Conservation (phyloP, 53 echinoderm and acorn worm genomes). For the Temnopleurus reevesii region DNA sequence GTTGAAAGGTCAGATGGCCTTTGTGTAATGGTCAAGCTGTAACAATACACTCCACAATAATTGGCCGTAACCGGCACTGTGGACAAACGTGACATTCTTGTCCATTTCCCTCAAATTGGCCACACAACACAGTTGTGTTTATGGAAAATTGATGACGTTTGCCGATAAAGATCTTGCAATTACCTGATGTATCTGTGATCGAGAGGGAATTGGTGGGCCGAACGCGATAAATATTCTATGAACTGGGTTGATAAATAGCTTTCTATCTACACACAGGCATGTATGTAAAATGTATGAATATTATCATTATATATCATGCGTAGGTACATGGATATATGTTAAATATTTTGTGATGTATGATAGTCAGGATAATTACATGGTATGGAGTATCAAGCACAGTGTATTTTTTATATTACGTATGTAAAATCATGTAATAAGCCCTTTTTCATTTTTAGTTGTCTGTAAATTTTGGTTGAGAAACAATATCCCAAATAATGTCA, state of each 20-base stretch:
- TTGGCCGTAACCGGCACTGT: neutral
- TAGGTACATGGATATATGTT: neutral
- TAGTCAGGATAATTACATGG: neutral
- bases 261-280: neutral
- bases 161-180: slow-evolving; percentile 8
- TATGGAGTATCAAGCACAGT: no score
- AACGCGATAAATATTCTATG: neutral
- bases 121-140: neutral
- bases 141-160: neutral
- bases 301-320: neutral
- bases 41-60: neutral
- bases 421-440: no score
- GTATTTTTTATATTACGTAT: no score
- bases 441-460: neutral
- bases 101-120: neutral
- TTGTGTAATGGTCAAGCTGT: neutral
- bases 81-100: neutral
- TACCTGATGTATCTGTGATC: neutral
- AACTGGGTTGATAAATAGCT: neutral
- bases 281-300: neutral
- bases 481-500: neutral
- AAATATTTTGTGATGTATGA: neutral
- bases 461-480: neutral
- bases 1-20: neutral
- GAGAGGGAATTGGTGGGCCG: neutral